Evolutionary conservation across 1,140 invertebrate species (phyloP), one percentile per base, ranked within the genome.

Genomic region (Acromyrmex heyeri): DNA sequence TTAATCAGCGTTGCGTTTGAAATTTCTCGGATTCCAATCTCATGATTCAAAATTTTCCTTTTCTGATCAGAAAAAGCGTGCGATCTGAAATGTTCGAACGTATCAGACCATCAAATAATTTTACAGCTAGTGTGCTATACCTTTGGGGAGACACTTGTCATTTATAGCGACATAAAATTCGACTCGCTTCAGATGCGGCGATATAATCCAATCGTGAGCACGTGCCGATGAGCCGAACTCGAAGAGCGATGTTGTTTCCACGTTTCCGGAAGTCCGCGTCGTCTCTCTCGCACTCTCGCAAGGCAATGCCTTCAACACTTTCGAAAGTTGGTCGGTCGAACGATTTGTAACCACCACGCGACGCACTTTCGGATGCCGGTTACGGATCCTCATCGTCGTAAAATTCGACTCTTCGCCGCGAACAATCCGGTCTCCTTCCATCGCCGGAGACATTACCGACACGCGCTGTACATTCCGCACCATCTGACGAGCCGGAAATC

Each of bases 401-500:
- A 87, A 88, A 65, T 4, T 24, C 34, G 44, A 18, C 30, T 34
- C 55, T 48, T 69, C 78, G 69, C 48, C 61, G 62, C 81, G 75
- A 82, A 86, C 79, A 86, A 53, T 76, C 50, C 73, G 21, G n/a
- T 7, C 44, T 12, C 69, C 5, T 6, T n/a, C 12, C 16, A 27
- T 69, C 53, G 55, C 44, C 87, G 24, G n/a, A 62, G 38, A 86
- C 86, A 88, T 90, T 90, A 90, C 30, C 62, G 16, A 79, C 89
- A 85, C 53, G 86, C 85, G 88, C 30, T 57, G 64, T 34, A 65
- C 65, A 65, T 44, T 75, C 69, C 70, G 62, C 67, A 81, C 24
- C 75, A 78, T 21, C 24, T 48, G 79, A 82, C 79, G 79, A 82
- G 24, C 27, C 57, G 38, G 79, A 57, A 83, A 86, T 91, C 88